Conservation (phyloP, 2,888 invertebrate genomes). For the Dryococelus australis region DNA sequence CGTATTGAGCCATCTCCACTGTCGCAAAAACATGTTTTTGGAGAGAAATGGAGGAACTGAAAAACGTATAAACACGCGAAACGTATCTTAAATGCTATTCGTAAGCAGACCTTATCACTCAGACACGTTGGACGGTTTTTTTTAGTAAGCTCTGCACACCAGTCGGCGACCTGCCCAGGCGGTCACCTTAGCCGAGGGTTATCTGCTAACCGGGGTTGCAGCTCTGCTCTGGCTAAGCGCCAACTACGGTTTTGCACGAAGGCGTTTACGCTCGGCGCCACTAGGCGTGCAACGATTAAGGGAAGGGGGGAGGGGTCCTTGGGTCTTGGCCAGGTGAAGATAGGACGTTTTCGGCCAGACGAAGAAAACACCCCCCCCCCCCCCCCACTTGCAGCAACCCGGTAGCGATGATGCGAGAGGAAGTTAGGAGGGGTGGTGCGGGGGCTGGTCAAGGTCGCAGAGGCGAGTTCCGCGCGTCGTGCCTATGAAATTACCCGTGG, state of each 20-base stretch:
- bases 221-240: background rate
- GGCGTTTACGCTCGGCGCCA: conserved; percentile 26
- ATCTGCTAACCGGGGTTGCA: background rate
- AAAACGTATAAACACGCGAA: no score
- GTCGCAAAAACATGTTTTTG: no score
- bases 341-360: background rate
- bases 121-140: no score
- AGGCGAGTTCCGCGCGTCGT: background rate
- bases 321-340: background rate
- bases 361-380: background rate
- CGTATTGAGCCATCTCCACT: no score
- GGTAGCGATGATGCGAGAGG: background rate
- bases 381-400: no score
- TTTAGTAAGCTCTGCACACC: no score
- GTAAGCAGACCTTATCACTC: no score
- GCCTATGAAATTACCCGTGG: conserved; percentile 20
- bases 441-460: conserved; percentile 21
- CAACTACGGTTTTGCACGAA: background rate
- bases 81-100: no score
- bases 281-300: background rate
- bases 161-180: no score
- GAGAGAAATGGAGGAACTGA: no score
- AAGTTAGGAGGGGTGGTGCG: background rate
- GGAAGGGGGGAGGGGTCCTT: background rate
- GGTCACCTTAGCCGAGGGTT: background rate